A percentile compares a stretch with the other conserved stretches of the same genome.
Evolutionary conservation across 2,113 vertebrate species (phyloP).

Genomic region (Osmerus eperlanus): DNA sequence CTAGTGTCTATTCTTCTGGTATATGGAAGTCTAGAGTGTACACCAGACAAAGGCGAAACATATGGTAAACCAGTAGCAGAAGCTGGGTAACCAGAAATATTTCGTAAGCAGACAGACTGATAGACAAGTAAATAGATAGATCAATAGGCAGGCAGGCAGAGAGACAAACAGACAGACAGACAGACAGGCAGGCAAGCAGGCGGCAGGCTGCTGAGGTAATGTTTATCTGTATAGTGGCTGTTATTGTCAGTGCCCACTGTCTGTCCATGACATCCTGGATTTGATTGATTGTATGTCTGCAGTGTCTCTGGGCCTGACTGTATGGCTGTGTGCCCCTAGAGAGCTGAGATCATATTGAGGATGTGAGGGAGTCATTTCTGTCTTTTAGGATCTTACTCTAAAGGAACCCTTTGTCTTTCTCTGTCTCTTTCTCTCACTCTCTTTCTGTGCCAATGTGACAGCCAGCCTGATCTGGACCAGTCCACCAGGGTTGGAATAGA

Average conservation of each 20-base stretch:
- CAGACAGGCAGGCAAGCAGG: not conserved
- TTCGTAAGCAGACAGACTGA: not conserved
- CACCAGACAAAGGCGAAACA: too few relatives aligned
- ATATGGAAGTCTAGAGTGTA: too few relatives aligned
- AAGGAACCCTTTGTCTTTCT: constrained; percentile 44
- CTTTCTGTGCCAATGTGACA: constrained; percentile 8
- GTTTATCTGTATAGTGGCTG: constrained; percentile 14
- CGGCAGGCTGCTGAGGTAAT: constrained; percentile 18
- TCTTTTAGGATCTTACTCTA: constrained; percentile 23
- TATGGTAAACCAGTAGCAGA: too few relatives aligned
- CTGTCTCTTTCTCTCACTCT: constrained; percentile 30
- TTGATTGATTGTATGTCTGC: not conserved
- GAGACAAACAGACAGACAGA: not conserved
- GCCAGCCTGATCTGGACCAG: constrained; percentile 50
- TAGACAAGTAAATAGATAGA: not conserved
- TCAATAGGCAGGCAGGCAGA: not conserved
- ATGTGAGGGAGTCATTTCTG: constrained; percentile 34
- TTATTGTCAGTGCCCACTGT: constrained; percentile 7
- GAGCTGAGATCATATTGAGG: constrained; percentile 27
- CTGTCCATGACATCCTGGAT: constrained; percentile 10
- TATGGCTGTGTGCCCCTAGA: constrained; percentile 6
- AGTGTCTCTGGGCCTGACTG: constrained; percentile 14
- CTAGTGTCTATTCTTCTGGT: too few relatives aligned
- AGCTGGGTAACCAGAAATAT: not conserved
- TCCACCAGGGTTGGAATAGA: not conserved